Evolutionary conservation across 2,113 vertebrate species (phyloP).

Genomic region (Dendrocopos noguchii): DNA sequence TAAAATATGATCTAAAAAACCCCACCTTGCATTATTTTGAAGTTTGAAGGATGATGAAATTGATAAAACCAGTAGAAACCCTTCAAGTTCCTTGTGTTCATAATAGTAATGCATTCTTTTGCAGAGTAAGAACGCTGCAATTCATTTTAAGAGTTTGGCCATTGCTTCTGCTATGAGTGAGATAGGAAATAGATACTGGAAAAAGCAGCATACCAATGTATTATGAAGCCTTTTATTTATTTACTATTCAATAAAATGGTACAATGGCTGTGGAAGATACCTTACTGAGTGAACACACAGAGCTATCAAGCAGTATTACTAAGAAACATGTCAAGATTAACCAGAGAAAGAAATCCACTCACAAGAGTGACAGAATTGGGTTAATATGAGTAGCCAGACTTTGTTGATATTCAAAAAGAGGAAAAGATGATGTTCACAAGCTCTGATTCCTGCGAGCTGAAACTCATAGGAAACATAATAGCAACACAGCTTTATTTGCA

Average conservation of each 20-base stretch:
- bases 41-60: background rate
- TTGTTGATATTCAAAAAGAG: background rate
- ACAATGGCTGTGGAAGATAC: background rate
- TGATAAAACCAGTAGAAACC: background rate
- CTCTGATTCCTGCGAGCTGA: background rate
- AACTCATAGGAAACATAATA: background rate
- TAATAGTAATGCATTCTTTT: background rate
- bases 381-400: background rate
- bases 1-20: slow-evolving; percentile 7
- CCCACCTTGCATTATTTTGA: background rate
- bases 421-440: background rate
- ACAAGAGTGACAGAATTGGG: background rate
- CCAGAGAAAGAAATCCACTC: background rate
- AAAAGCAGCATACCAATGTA: background rate
- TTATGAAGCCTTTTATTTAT: background rate
- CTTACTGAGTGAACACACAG: background rate
- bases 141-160: background rate
- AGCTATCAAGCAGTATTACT: background rate
- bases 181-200: background rate
- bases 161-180: background rate
- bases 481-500: background rate
- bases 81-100: background rate
- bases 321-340: background rate
- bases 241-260: background rate
- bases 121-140: background rate